These are phyloP conservation scores for Mesocricetus auratus DNA, from an alignment of 2,113 vertebrate species.

Conservation along the genomic window DNA sequence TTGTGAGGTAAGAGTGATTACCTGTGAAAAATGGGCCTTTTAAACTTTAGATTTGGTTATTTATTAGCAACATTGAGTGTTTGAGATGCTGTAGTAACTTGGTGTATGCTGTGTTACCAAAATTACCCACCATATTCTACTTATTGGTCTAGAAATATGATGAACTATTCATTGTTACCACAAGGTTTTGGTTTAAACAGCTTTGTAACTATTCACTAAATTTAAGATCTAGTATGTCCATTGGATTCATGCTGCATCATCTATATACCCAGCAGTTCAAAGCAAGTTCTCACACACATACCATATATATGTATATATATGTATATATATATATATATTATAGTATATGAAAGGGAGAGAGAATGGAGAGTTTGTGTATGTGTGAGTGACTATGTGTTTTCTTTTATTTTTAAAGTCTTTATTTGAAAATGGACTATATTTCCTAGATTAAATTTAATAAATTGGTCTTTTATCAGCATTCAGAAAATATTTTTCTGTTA, in stretches of 20 bases:
- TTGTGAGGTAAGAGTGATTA: neutral
- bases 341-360: too few species aligned
- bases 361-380: neutral
- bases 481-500: neutral
- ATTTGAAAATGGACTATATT: neutral
- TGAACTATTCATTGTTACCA: neutral
- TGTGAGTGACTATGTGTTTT: neutral
- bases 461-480: neutral
- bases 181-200: too few species aligned
- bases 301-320: too few species aligned
- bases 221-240: too few species aligned
- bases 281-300: too few species aligned
- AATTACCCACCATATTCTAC: accelerated
- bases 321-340: too few species aligned
- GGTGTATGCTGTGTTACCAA: neutral
- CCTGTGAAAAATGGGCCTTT: neutral
- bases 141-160: neutral
- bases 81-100: neutral
- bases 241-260: neutral
- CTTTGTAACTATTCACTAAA: neutral
- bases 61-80: neutral
- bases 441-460: neutral
- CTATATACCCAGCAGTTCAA: too few species aligned
- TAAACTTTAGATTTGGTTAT: too few species aligned
- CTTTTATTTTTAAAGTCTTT: neutral